A percentile compares a stretch with the other conserved stretches of the same genome.
Evolutionary conservation across 2,888 invertebrate genomes (phyloP).

Genomic region (Leptothorax acervorum): DNA sequence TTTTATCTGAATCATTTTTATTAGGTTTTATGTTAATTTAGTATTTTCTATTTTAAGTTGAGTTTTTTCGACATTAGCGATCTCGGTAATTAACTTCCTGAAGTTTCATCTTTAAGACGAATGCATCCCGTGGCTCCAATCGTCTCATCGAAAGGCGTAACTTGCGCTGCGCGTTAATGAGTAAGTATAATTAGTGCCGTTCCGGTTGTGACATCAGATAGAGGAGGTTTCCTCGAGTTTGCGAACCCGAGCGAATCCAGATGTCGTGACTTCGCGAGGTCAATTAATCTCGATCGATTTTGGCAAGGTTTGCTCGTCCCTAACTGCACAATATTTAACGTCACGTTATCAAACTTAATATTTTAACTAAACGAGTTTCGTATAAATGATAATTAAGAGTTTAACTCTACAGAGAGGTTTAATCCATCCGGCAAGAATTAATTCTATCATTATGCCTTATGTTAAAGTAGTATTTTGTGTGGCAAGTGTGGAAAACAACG

Average conservation of each 20-base stretch:
- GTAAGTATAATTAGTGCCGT: slow-evolving; percentile 58
- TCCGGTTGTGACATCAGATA: slow-evolving; percentile 36
- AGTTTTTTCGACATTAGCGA: neutral
- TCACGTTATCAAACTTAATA: neutral
- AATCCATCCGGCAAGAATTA: neutral
- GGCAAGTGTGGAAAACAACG: too few species aligned
- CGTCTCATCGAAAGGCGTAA: slow-evolving; percentile 29
- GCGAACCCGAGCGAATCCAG: slow-evolving; percentile 23
- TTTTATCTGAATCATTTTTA: neutral
- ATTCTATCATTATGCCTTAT: neutral
- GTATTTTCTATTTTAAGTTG: neutral
- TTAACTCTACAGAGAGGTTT: neutral
- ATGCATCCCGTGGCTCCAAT: neutral
- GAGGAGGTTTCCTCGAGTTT: slow-evolving; percentile 11
- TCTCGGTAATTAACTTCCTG: slow-evolving; percentile 26
- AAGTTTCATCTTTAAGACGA: neutral
- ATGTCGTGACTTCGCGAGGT: slow-evolving; percentile 11
- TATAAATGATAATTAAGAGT: neutral
- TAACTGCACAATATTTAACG: neutral
- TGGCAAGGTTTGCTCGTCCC: neutral
- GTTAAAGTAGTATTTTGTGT: neutral
- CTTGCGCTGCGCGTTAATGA: slow-evolving; percentile 53
- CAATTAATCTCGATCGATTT: slow-evolving; percentile 59
- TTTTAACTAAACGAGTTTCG: neutral
- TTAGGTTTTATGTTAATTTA: neutral